phyloP scores from a whole-genome alignment of 2,113 vertebrate species.

The Onychostoma macrolepis region DNA sequence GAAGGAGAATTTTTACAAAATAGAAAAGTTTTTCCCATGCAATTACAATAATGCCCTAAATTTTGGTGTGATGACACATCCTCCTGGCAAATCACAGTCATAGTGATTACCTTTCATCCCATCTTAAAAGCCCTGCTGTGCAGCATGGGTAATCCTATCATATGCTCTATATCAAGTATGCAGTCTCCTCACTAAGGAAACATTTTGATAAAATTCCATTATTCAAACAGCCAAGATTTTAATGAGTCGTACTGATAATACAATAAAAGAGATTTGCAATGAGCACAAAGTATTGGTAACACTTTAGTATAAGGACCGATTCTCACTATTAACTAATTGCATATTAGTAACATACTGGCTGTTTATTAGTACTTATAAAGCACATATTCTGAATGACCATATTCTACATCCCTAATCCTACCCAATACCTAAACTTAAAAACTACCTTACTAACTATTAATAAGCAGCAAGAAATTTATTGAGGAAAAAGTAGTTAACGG shows the following conservation, averaged over 20 bases:
- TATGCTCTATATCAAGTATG: background rate
- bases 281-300: background rate
- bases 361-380: too few species aligned
- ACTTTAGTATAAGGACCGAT: too few species aligned
- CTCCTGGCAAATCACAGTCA: background rate
- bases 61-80: background rate
- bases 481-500: too few species aligned
- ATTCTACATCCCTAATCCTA: too few species aligned
- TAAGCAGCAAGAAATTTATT: too few species aligned
- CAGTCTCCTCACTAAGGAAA: background rate
- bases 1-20: background rate
- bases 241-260: conserved; percentile 11
- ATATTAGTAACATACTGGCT: too few species aligned
- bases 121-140: conserved; percentile 16
- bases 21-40: background rate
- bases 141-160: background rate
- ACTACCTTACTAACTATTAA: too few species aligned
- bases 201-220: conserved; percentile 20
- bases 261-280: background rate
- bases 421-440: too few species aligned
- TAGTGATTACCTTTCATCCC: background rate
- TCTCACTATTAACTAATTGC: too few species aligned
- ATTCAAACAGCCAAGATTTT: conserved; percentile 5
- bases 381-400: too few species aligned
- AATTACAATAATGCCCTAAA: background rate